Percentiles rank a stretch among this genome's conserved stretches.
These are phyloP conservation scores for Dolichoris vasculosae DNA, from an alignment of 1,140 invertebrate species.

Conservation along the genomic window DNA sequence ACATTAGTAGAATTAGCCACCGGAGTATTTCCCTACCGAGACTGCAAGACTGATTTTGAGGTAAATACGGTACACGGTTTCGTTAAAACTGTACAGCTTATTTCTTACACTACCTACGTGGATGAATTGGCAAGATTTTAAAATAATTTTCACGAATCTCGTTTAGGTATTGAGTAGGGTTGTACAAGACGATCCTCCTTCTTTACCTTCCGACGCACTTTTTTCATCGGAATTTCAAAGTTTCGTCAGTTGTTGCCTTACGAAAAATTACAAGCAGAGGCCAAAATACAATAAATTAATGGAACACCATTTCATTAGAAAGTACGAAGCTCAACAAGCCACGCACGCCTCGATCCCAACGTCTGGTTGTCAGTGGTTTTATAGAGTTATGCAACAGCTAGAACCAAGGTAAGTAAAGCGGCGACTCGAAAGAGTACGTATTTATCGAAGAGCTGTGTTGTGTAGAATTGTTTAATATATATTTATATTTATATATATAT, in stretches of 20 bases:
- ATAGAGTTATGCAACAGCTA: constrained; percentile 68
- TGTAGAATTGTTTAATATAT: constrained; percentile 46
- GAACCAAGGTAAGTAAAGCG: constrained; percentile 67
- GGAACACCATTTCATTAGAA: constrained; percentile 91
- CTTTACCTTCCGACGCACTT: constrained; percentile 83
- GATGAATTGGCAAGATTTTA: neutral
- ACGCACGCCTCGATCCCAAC: constrained; percentile 62
- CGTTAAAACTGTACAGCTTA: neutral
- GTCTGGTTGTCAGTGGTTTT: constrained; percentile 70
- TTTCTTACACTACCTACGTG: neutral
- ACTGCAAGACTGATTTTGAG: constrained; percentile 97
- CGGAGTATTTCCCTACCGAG: constrained; percentile 92
- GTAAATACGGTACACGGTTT: constrained; percentile 72
- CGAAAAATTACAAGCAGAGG: constrained; percentile 92
- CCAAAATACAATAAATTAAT: constrained; percentile 96
- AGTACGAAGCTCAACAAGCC: constrained; percentile 78
- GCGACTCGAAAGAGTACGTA: constrained; percentile 6
- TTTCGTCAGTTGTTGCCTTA: constrained; percentile 84
- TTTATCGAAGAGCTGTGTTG: constrained; percentile 46
- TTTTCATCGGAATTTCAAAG: constrained; percentile 77
- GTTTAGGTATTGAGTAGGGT: constrained; percentile 84
- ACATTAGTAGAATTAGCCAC: constrained; percentile 95
- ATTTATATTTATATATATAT: constrained; percentile 31
- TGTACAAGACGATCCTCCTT: constrained; percentile 90
- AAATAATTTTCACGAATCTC: constrained; percentile 55